Evolutionary conservation across 2,797 vertebrate genomes (phyloP).

Genomic region (Borostomias antarcticus): DNA sequence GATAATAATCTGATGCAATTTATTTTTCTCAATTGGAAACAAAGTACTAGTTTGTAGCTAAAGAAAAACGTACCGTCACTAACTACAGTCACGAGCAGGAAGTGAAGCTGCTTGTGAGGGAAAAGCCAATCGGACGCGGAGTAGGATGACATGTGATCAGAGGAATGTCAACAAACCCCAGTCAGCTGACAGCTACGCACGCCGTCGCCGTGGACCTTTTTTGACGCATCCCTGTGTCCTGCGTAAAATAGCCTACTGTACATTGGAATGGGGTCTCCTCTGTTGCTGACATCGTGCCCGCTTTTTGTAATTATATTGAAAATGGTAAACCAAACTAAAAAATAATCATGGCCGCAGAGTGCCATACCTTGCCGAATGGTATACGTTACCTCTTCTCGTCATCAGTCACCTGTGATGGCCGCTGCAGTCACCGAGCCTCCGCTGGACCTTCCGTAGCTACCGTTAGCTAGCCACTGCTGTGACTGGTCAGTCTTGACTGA

Average conservation of each 20-base stretch:
- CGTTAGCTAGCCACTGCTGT: slow-evolving; percentile 10
- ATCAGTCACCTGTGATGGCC: slow-evolving; percentile 2
- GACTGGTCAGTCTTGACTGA: too few relatives aligned
- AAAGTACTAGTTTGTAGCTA: neutral
- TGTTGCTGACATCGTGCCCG: slow-evolving; percentile 38
- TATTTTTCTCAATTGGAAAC: neutral
- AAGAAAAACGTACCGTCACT: neutral
- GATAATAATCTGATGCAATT: neutral
- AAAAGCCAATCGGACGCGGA: slow-evolving; percentile 43
- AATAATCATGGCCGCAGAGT: neutral
- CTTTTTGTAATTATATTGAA: neutral
- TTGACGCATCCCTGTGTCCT: slow-evolving; percentile 29
- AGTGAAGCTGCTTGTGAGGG: neutral
- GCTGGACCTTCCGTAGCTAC: slow-evolving; percentile 26
- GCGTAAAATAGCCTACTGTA: slow-evolving; percentile 23
- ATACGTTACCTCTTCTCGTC: neutral
- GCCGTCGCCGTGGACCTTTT: slow-evolving; percentile 28
- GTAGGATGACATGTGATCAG: slow-evolving; percentile 16
- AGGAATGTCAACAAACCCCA: slow-evolving; percentile 21
- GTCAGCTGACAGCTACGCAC: slow-evolving; percentile 37
- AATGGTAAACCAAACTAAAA: neutral
- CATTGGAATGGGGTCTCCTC: slow-evolving; percentile 19
- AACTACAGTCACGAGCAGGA: slow-evolving; percentile 25
- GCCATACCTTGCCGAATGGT: neutral
- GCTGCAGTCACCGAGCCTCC: slow-evolving; percentile 8